phyloP scores from a whole-genome alignment of 2,888 invertebrate genomes.

The Halictus quadricinctus region DNA sequence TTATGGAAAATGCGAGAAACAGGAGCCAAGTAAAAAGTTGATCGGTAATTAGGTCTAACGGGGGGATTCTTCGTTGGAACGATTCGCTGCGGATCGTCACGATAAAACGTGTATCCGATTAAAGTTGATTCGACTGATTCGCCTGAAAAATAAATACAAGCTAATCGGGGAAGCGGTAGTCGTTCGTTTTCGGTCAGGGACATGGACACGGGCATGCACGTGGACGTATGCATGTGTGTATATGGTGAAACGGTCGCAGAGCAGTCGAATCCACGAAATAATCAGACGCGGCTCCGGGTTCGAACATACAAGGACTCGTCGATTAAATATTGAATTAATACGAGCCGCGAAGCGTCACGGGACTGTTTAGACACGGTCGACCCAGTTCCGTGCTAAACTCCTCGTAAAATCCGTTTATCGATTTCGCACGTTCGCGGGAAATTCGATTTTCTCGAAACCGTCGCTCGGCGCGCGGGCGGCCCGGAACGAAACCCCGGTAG shows the following conservation, averaged over 20 bases:
- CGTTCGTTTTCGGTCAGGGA: not conserved
- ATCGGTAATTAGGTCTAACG: not conserved
- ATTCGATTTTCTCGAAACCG: slow-evolving; percentile 58
- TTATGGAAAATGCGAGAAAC: not conserved
- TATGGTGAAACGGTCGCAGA: not conserved
- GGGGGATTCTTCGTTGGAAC: not conserved
- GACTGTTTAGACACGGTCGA: slow-evolving; percentile 53
- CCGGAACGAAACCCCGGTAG: slow-evolving; percentile 2
- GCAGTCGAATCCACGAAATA: slow-evolving; percentile 19
- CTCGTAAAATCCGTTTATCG: slow-evolving; percentile 58
- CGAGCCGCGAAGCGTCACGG: slow-evolving; percentile 37
- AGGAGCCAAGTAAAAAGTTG: too few species aligned
- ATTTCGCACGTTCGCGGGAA: slow-evolving; percentile 51
- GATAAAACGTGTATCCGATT: not conserved
- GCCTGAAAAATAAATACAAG: not conserved
- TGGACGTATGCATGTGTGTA: not conserved
- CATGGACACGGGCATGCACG: not conserved
- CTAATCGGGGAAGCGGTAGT: not conserved
- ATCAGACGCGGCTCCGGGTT: slow-evolving; percentile 11
- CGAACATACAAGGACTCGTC: slow-evolving; percentile 20
- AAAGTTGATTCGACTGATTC: not conserved
- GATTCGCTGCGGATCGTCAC: not conserved
- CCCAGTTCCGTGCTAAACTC: slow-evolving; percentile 46
- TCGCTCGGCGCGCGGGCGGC: slow-evolving; percentile 9
- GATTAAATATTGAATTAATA: slow-evolving; percentile 55